phyloP scores from a whole-genome alignment of 2,797 vertebrate genomes.

The Hoplostethus mediterraneus region DNA sequence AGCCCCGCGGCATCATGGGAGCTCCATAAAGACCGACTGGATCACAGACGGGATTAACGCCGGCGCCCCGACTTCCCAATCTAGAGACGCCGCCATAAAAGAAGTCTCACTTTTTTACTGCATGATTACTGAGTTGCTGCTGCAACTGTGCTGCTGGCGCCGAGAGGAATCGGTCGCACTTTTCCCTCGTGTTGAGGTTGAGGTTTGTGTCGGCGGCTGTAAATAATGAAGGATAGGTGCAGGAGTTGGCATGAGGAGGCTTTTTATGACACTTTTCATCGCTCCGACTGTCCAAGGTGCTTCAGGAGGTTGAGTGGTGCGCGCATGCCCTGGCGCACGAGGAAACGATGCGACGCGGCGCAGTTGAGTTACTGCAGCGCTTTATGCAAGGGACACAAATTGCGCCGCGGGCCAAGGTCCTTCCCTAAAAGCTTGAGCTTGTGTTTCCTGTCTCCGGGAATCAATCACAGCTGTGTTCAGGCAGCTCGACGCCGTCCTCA shows the following conservation, averaged over 20 bases:
- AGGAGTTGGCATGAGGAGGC: not conserved
- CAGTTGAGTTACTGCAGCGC: not conserved
- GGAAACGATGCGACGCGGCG: not conserved
- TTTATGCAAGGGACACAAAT: not conserved
- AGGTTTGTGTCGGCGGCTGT: too few relatives aligned
- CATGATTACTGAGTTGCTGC: not conserved
- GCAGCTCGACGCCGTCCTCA: conserved; percentile 36
- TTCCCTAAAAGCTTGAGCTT: not conserved
- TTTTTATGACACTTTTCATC: not conserved
- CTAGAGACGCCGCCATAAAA: conserved; percentile 22
- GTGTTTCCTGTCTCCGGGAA: conserved; percentile 9
- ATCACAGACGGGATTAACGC: conserved; percentile 44
- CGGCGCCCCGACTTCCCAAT: conserved; percentile 16
- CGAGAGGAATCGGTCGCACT: conserved; percentile 5
- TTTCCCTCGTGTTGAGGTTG: too few relatives aligned
- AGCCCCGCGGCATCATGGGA: conserved; percentile 29
- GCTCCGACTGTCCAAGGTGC: not conserved
- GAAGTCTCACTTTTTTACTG: conserved; percentile 9
- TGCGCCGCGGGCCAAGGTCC: not conserved
- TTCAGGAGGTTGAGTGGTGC: not conserved
- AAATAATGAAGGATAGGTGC: not conserved
- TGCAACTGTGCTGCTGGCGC: conserved; percentile 21
- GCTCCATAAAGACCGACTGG: conserved; percentile 32
- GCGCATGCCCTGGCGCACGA: not conserved
- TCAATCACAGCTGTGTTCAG: conserved; percentile 34